Evolutionary conservation across 2,797 vertebrate species (phyloP).

Genomic region (Carcharodon carcharias): DNA sequence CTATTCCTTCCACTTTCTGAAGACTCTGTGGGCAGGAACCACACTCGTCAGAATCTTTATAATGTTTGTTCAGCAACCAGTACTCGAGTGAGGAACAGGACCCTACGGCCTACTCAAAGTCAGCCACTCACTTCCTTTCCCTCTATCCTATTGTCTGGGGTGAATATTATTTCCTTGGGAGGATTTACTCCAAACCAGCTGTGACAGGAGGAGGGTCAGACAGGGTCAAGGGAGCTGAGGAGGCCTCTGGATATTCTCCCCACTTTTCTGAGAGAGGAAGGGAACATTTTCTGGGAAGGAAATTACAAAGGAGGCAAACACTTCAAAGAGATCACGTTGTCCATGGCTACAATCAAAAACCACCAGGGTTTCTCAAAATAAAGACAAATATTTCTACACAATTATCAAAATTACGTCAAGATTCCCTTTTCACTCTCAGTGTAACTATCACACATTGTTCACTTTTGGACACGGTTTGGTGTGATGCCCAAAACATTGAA

Average conservation of each 20-base stretch:
- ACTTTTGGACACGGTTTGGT: not conserved
- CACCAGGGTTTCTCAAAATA: not conserved
- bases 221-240: not conserved
- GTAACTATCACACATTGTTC: not conserved
- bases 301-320: slow-evolving; percentile 20
- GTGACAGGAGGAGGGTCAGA: not conserved
- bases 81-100: not conserved
- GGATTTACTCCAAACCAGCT: not conserved
- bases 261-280: slow-evolving; percentile 2
- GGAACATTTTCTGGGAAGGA: not conserved
- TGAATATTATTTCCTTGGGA: not conserved
- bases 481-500: not conserved
- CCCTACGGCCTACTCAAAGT: not conserved
- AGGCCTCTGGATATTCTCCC: not conserved
- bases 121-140: slow-evolving; percentile 14
- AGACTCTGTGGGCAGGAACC: not conserved
- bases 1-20: not conserved
- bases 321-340: not conserved
- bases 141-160: slow-evolving; percentile 3
- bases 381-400: not conserved
- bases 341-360: not conserved
- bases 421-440: not conserved
- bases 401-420: not conserved
- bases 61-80: not conserved
- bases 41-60: not conserved